These are phyloP conservation scores for Macrotus californicus DNA, from an alignment of 2,113 vertebrate genomes.

Conservation along the genomic window DNA sequence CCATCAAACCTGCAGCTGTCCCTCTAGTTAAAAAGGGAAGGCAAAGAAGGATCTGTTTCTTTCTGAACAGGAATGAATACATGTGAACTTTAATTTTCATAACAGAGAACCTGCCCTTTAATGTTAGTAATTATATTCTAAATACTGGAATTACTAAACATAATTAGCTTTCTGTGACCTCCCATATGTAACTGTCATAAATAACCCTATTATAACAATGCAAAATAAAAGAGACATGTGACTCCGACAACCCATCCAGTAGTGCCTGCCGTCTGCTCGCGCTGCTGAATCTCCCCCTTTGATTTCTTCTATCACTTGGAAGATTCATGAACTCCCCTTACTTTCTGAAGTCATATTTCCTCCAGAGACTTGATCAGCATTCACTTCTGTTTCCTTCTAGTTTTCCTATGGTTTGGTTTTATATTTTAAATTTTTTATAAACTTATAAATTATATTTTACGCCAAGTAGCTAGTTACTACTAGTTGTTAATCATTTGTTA, in stretches of 20 bases:
- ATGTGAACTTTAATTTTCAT: neutral
- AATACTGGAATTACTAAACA: neutral
- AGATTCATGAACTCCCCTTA: neutral
- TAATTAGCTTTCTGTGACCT: slow-evolving; percentile 14
- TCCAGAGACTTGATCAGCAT: neutral
- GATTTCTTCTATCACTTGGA: neutral
- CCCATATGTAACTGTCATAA: neutral
- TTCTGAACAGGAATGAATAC: neutral
- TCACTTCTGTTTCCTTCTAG: neutral
- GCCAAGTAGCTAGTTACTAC: neutral
- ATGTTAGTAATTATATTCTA: neutral
- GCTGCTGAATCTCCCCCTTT: neutral
- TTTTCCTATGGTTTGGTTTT: neutral
- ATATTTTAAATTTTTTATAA: neutral
- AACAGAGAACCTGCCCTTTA: neutral
- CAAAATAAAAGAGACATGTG: neutral
- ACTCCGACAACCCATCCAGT: neutral
- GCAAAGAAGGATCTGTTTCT: neutral
- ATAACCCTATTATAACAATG: neutral
- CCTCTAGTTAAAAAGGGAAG: neutral
- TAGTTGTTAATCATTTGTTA: slow-evolving; percentile 2
- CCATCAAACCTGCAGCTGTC: neutral
- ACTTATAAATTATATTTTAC: neutral
- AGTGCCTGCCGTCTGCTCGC: neutral
- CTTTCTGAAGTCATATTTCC: neutral